Conservation (phyloP, 2,888 invertebrate species). For the Meta bourneti region DNA sequence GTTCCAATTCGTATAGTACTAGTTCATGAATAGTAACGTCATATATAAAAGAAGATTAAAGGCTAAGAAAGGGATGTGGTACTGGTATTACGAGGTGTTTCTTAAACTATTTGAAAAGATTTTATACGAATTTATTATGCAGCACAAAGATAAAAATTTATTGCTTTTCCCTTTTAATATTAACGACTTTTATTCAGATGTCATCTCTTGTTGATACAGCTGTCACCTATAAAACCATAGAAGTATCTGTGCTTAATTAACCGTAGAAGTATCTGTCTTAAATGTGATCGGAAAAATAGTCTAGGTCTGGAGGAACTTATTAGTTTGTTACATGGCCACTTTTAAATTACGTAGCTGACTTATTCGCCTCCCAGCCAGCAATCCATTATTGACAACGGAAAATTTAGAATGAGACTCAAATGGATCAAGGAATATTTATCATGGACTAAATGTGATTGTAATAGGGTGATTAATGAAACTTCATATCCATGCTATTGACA, state of each 20-base stretch:
- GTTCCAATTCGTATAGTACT: no score
- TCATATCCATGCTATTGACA: neutral
- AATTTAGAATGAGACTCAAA: neutral
- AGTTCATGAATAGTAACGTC: no score
- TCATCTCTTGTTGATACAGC: neutral
- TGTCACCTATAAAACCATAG: neutral
- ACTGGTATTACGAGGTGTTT: no score
- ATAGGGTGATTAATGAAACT: neutral
- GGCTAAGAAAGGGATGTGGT: no score
- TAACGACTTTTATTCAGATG: neutral
- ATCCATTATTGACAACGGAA: neutral
- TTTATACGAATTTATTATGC: neutral
- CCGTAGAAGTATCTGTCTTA: neutral
- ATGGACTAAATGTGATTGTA: no score
- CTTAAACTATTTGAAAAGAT: neutral
- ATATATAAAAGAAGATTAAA: no score
- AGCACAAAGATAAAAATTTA: neutral
- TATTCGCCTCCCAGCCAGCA: neutral
- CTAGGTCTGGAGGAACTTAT: no score
- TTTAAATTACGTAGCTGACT: neutral
- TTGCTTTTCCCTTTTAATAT: neutral
- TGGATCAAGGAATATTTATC: neutral
- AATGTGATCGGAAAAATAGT: neutral
- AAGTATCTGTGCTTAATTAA: neutral
- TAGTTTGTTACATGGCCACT: neutral